phyloP scores from a whole-genome alignment of 2,888 invertebrate species.

The Aplocera efformata region DNA sequence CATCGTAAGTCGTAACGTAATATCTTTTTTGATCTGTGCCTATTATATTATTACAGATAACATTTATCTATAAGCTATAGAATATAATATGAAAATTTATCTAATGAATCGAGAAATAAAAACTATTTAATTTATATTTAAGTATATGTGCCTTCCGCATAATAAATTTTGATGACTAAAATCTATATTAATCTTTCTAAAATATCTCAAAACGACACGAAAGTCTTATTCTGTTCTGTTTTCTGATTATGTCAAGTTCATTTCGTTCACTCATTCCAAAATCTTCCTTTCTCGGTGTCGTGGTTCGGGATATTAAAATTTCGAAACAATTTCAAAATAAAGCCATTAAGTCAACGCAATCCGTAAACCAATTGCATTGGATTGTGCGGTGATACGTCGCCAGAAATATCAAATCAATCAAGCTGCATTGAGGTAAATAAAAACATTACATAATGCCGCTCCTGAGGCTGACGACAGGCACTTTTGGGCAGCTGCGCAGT shows the following conservation, averaged over 20 bases:
- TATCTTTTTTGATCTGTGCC: too few relatives aligned
- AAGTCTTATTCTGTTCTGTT: not conserved
- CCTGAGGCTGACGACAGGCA: conserved; percentile 64
- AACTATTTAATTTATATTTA: too few relatives aligned
- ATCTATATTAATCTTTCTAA: too few relatives aligned
- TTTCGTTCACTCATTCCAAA: conserved; percentile 21
- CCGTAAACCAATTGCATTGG: conserved; percentile 14
- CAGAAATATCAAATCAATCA: conserved; percentile 18
- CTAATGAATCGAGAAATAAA: too few relatives aligned
- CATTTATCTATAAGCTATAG: too few relatives aligned
- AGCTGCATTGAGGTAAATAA: conserved; percentile 43
- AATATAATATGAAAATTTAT: too few relatives aligned
- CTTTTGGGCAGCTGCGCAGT: conserved; percentile 73
- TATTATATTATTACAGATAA: too few relatives aligned
- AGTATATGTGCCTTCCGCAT: too few relatives aligned
- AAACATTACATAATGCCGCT: conserved; percentile 78
- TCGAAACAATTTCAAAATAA: conserved; percentile 31
- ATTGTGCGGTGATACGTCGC: conserved; percentile 10
- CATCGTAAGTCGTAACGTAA: too few relatives aligned
- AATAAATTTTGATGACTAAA: too few relatives aligned
- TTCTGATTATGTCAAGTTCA: conserved; percentile 7
- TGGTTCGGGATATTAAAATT: conserved; percentile 26
- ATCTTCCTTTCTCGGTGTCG: conserved; percentile 30
- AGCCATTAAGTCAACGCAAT: conserved; percentile 23
- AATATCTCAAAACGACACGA: too few relatives aligned